These are phyloP conservation scores for Halictus quadricinctus DNA, from an alignment of 2,888 invertebrate species.

Conservation along the genomic window DNA sequence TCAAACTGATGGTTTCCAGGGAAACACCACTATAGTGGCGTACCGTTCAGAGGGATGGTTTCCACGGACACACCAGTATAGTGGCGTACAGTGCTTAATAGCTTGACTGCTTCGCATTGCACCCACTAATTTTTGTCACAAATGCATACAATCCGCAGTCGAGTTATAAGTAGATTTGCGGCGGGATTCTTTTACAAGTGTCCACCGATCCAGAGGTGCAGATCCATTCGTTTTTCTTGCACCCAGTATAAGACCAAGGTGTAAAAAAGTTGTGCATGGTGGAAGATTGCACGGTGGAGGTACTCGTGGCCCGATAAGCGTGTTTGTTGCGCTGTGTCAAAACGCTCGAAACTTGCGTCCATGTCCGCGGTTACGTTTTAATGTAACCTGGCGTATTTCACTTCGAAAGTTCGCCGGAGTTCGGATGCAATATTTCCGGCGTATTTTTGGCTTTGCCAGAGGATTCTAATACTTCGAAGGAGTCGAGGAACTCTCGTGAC, in stretches of 20 bases:
- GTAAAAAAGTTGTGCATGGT: neutral
- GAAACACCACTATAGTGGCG: too few relatives aligned
- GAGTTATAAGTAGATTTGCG: neutral
- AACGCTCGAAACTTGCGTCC: slow-evolving; percentile 66
- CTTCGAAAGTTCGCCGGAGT: slow-evolving; percentile 62
- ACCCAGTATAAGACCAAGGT: neutral
- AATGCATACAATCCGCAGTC: neutral
- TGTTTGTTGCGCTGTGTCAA: slow-evolving; percentile 55
- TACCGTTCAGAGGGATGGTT: too few relatives aligned
- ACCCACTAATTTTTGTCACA: too few relatives aligned
- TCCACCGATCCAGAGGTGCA: neutral
- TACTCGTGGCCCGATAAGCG: neutral
- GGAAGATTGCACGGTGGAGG: neutral
- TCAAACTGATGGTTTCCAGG: too few relatives aligned
- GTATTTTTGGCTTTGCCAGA: slow-evolving; percentile 45
- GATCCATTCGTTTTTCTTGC: neutral
- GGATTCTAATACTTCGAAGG: slow-evolving; percentile 24
- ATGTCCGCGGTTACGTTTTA: slow-evolving; percentile 65
- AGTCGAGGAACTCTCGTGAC: neutral
- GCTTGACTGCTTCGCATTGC: too few relatives aligned
- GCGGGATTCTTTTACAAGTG: neutral
- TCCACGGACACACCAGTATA: too few relatives aligned
- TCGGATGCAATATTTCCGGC: slow-evolving; percentile 66
- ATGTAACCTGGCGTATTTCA: slow-evolving; percentile 67
- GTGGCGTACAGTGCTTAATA: too few relatives aligned